A percentile compares a stretch with the other conserved stretches of the same genome.
Evolutionary conservation across 2,888 invertebrate species (phyloP).

Genomic region (Nysson spinosus): DNA sequence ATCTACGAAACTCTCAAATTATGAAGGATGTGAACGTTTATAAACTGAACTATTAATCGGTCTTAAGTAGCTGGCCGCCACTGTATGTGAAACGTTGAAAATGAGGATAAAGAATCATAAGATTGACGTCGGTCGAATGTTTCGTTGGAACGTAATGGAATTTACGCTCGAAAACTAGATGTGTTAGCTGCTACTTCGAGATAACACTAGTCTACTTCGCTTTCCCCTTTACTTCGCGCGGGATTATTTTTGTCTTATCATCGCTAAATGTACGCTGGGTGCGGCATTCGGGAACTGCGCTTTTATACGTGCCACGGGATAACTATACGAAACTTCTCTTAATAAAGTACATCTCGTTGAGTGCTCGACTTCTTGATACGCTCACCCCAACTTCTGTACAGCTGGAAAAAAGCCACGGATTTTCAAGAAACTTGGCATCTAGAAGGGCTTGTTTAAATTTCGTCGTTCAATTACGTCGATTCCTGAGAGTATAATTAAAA

Average conservation of each 20-base stretch:
- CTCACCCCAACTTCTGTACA: not conserved
- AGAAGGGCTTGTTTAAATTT: not conserved
- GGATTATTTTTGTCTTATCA: slow-evolving; percentile 37
- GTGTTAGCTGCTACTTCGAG: slow-evolving; percentile 29
- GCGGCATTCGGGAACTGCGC: not conserved
- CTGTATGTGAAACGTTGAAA: not conserved
- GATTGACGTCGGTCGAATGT: slow-evolving; percentile 12
- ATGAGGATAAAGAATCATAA: slow-evolving; percentile 8
- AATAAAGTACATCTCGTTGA: not conserved
- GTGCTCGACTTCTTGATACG: not conserved
- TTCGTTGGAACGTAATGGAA: slow-evolving; percentile 12
- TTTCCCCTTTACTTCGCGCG: not conserved
- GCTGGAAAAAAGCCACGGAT: not conserved
- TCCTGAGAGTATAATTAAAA: no score
- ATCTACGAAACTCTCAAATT: no score
- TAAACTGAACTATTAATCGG: no score
- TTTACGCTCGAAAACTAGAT: slow-evolving; percentile 31
- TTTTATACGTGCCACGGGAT: not conserved
- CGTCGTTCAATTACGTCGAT: no score
- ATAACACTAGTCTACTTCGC: slow-evolving; percentile 8
- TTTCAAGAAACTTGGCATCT: not conserved
- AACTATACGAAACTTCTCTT: slow-evolving; percentile 6
- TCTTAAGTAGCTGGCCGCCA: no score
- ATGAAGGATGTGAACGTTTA: no score
- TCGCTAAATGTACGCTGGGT: slow-evolving; percentile 19